phyloP scores from a whole-genome alignment of 2,113 vertebrate species.

The Gobius niger region DNA sequence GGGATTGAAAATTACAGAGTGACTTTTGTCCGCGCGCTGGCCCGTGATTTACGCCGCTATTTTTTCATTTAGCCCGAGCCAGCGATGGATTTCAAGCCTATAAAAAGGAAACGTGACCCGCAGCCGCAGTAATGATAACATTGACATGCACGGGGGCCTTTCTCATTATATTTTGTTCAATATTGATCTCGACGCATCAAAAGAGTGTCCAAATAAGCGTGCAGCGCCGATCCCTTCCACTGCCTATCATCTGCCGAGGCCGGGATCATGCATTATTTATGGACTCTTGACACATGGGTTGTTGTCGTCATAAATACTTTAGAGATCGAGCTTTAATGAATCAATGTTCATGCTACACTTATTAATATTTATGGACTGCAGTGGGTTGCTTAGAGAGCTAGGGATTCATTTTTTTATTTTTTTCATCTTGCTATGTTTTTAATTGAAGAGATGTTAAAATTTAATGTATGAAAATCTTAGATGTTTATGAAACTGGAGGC shows the following conservation, averaged over 20 bases:
- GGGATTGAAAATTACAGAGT: conserved; percentile 44
- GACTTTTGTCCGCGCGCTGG: conserved; percentile 30
- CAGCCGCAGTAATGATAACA: conserved; percentile 7
- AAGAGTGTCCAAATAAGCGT: conserved; percentile 24
- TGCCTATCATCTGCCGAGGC: conserved; percentile 42
- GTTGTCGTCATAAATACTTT: conserved; percentile 63
- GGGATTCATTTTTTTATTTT: not conserved
- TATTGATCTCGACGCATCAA: conserved; percentile 52
- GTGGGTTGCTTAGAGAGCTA: not conserved
- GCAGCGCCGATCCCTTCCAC: conserved; percentile 29
- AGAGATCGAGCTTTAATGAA: conserved; percentile 46
- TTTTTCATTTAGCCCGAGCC: conserved; percentile 24
- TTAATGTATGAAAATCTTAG: not conserved
- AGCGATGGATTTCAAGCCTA: conserved; percentile 24
- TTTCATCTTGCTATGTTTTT: not conserved
- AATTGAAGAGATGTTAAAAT: not conserved
- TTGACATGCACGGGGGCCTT: conserved; percentile 36
- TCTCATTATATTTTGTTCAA: conserved; percentile 46
- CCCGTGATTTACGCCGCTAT: conserved; percentile 21
- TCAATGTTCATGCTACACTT: conserved; percentile 32
- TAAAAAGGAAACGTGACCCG: conserved; percentile 16
- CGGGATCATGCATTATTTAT: conserved; percentile 53
- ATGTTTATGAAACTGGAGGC: not conserved
- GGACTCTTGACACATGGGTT: conserved; percentile 40
- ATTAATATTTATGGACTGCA: conserved; percentile 31